These are phyloP conservation scores for Pelecanus crispus DNA, from an alignment of 2,113 vertebrate species.

Conservation along the genomic window DNA sequence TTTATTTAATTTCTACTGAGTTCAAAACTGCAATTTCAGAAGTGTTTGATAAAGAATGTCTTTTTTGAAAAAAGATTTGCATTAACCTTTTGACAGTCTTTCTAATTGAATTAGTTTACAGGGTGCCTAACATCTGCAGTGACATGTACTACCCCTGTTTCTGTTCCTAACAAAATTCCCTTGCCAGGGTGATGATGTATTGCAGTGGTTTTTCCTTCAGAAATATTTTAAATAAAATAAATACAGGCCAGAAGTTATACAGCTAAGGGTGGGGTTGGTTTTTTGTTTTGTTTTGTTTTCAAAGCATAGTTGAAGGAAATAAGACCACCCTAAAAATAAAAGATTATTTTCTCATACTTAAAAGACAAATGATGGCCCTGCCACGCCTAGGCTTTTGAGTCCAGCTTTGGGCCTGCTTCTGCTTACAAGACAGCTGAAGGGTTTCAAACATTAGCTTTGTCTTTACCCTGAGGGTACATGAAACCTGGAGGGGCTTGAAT, in stretches of 20 bases:
- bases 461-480: background rate
- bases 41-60: constrained; percentile 31
- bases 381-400: background rate
- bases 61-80: constrained; percentile 27
- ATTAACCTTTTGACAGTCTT: constrained; percentile 18
- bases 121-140: background rate
- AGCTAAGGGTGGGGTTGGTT: background rate
- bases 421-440: background rate
- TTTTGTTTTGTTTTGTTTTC: background rate
- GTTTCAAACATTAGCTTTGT: background rate
- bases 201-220: background rate
- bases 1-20: constrained; percentile 41
- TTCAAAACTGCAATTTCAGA: constrained; percentile 47
- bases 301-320: background rate
- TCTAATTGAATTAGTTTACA: background rate
- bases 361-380: background rate
- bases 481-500: background rate
- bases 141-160: background rate
- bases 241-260: background rate
- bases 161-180: background rate
- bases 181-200: background rate
- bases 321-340: constrained; percentile 7
- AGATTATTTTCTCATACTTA: background rate
- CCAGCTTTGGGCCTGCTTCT: background rate
- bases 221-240: constrained; percentile 22